phyloP scores from a whole-genome alignment of 2,797 vertebrate species.

The Fundulus diaphanus region DNA sequence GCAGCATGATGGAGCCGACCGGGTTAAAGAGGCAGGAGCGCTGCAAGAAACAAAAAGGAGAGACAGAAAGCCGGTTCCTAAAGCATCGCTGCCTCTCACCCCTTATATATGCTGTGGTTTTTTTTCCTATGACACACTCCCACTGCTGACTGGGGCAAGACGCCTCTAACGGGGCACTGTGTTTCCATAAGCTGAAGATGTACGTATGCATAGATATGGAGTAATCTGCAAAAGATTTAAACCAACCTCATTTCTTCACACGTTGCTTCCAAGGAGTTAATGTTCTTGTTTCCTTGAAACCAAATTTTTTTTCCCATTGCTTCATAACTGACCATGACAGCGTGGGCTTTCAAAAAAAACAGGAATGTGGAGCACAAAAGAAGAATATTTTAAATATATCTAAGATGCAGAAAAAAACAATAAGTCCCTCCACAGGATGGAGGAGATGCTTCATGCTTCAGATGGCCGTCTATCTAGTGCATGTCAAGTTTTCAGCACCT shows the following conservation, averaged over 20 bases:
- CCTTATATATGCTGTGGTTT: conserved; percentile 72
- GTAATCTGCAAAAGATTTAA: neutral
- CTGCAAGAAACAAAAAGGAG: conserved; percentile 6
- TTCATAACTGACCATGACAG: no score
- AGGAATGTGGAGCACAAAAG: no score
- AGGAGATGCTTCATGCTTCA: no score
- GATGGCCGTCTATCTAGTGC: no score
- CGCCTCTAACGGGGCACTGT: conserved; percentile 26
- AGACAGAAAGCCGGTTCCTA: conserved; percentile 8
- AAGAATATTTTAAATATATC: no score
- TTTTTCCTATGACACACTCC: conserved; percentile 47
- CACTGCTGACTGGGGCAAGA: conserved; percentile 59
- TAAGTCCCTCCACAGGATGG: no score
- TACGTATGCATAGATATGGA: conserved; percentile 4
- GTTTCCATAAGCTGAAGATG: conserved; percentile 22
- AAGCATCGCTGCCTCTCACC: conserved; percentile 12
- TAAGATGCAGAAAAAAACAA: no score
- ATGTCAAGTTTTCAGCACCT: no score
- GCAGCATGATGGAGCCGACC: conserved; percentile 73
- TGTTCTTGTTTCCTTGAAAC: neutral
- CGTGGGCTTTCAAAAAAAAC: no score
- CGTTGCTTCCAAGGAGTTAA: neutral
- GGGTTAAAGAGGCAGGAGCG: neutral
- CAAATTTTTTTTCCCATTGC: no score
- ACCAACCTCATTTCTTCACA: neutral